Evolutionary conservation across 2,113 vertebrate genomes (phyloP).

Genomic region (Pao palembangensis): DNA sequence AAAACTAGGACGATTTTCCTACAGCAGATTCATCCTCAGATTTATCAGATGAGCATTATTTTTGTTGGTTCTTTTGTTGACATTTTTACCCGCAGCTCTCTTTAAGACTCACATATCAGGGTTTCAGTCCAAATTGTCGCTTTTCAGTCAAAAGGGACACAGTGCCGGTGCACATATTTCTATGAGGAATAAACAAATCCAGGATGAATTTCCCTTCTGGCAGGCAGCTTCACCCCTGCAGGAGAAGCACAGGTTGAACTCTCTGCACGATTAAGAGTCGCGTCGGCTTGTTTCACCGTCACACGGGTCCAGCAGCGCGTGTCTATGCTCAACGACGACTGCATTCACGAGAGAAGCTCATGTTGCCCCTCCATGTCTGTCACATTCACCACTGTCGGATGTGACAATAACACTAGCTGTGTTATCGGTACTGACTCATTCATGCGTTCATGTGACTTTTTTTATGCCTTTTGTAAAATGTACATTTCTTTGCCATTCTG

Average conservation of each 20-base stretch:
- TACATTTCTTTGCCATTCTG: conserved; percentile 56
- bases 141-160: not conserved
- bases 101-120: not conserved
- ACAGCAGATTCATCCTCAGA: not conserved
- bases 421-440: conserved; percentile 28
- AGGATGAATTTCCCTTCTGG: too few species aligned
- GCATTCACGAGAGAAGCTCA: conserved; percentile 12
- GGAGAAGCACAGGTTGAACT: too few species aligned
- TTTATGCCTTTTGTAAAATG: conserved; percentile 63
- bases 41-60: not conserved
- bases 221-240: too few species aligned
- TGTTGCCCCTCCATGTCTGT: conserved; percentile 26
- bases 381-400: conserved; percentile 17
- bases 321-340: not conserved
- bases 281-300: too few species aligned
- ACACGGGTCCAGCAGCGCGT: too few species aligned
- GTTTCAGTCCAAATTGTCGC: not conserved
- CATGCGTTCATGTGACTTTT: conserved; percentile 41
- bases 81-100: not conserved
- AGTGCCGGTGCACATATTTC: not conserved
- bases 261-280: too few species aligned
- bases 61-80: not conserved
- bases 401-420: conserved; percentile 13
- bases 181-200: too few species aligned
- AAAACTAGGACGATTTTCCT: not conserved